phyloP scores from a whole-genome alignment of 2,888 invertebrate species.

The Caenorhabditis sp. region DNA sequence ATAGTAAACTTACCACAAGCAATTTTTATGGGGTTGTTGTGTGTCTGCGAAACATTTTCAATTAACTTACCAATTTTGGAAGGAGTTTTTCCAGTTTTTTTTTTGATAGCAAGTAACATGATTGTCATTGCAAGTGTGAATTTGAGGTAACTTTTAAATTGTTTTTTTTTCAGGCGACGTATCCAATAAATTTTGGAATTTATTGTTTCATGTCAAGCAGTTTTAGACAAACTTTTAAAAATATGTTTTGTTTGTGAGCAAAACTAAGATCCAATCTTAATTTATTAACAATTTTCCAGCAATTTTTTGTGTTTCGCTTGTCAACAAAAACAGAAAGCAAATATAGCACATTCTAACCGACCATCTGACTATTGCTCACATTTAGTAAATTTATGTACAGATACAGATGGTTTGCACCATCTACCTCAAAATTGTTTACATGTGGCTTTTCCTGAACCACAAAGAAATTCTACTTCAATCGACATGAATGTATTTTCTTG shows the following conservation, averaged over 20 bases:
- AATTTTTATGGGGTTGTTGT: constrained; percentile 72
- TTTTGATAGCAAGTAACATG: constrained; percentile 86
- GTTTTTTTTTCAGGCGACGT: constrained; percentile 87
- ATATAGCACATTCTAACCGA: constrained; percentile 38
- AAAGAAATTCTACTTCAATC: no score
- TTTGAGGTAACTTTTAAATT: background rate
- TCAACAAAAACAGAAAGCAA: no score
- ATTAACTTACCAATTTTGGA: constrained; percentile 73
- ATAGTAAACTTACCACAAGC: constrained; percentile 85
- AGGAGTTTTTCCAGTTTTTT: constrained; percentile 74
- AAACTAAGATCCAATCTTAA: no score
- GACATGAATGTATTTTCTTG: no score
- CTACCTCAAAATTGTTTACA: constrained; percentile 44
- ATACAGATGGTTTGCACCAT: constrained; percentile 51
- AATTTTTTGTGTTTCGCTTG: no score
- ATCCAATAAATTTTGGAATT: constrained; percentile 94
- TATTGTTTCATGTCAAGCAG: constrained; percentile 94
- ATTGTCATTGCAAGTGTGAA: constrained; percentile 87
- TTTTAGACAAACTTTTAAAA: constrained; percentile 94
- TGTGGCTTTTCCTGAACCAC: constrained; percentile 3
- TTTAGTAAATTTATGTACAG: constrained; percentile 59
- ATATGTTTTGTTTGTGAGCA: constrained; percentile 86
- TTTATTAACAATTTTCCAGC: no score
- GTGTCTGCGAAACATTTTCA: constrained; percentile 79
- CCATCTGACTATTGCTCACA: constrained; percentile 66